These are phyloP conservation scores for Trachemys scripta DNA, from an alignment of 2,113 vertebrate species.

Conservation along the genomic window DNA sequence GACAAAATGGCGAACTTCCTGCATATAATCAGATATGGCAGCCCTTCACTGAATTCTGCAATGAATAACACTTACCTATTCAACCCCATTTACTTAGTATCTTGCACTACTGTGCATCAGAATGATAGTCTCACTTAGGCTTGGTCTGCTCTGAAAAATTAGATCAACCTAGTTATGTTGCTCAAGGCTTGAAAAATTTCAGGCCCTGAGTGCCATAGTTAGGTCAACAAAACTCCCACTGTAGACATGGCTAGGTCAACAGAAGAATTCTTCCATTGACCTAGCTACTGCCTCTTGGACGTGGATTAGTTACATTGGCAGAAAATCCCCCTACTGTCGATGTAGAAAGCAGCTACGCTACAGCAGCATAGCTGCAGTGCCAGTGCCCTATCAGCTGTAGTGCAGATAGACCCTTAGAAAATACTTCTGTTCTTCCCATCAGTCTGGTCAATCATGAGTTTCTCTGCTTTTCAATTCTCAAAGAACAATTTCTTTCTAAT, in stretches of 20 bases:
- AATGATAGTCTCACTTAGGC: not conserved
- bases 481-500: not conserved
- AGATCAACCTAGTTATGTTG: not conserved
- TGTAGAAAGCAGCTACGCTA: not conserved
- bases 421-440: not conserved
- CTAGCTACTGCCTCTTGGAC: not conserved
- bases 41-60: not conserved
- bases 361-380: not conserved
- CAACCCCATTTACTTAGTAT: not conserved
- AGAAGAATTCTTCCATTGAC: not conserved
- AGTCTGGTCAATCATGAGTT: not conserved
- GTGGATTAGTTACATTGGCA: not conserved
- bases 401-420: not conserved
- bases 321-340: not conserved
- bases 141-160: not conserved
- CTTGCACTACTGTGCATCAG: not conserved
- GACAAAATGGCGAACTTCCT: not conserved
- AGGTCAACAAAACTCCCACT: not conserved
- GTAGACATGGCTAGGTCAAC: not conserved
- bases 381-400: not conserved
- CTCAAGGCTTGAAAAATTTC: not conserved
- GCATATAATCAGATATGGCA: not conserved
- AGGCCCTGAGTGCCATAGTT: not conserved
- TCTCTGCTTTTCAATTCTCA: not conserved
- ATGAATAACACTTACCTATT: not conserved